phyloP scores from a whole-genome alignment of 2,113 vertebrate genomes.

The Calcarius ornatus region DNA sequence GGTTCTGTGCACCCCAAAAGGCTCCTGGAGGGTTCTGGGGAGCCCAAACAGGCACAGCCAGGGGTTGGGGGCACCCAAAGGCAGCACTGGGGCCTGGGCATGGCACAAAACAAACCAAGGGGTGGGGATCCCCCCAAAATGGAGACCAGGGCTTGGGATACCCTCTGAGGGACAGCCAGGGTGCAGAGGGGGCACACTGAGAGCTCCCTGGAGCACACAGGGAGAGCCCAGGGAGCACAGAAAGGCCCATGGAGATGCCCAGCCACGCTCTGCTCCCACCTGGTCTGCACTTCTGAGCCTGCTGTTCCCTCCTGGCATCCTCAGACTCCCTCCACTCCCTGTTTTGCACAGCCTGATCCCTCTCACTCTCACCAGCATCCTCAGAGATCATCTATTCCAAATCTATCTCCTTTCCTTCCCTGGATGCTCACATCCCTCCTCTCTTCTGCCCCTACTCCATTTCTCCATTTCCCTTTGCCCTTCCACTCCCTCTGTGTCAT shows the following conservation, averaged over 20 bases:
- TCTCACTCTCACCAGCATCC: background rate
- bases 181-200: background rate
- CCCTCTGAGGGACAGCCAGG: background rate
- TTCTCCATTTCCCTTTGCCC: background rate
- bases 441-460: background rate
- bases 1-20: background rate
- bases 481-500: background rate
- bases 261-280: background rate
- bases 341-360: background rate
- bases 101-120: background rate
- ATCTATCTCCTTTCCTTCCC: background rate
- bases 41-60: background rate
- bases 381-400: background rate
- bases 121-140: background rate
- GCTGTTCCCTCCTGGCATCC: background rate
- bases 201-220: background rate
- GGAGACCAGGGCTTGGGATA: background rate
- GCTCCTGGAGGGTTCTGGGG: background rate
- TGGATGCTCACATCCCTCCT: background rate
- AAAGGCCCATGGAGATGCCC: background rate
- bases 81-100: background rate
- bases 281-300: background rate
- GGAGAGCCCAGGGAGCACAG: background rate
- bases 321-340: background rate
- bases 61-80: background rate